Percentiles rank a stretch among this genome's conserved stretches.
Conservation (phyloP, 2,113 vertebrate genomes). For the Apteryx owenii region DNA sequence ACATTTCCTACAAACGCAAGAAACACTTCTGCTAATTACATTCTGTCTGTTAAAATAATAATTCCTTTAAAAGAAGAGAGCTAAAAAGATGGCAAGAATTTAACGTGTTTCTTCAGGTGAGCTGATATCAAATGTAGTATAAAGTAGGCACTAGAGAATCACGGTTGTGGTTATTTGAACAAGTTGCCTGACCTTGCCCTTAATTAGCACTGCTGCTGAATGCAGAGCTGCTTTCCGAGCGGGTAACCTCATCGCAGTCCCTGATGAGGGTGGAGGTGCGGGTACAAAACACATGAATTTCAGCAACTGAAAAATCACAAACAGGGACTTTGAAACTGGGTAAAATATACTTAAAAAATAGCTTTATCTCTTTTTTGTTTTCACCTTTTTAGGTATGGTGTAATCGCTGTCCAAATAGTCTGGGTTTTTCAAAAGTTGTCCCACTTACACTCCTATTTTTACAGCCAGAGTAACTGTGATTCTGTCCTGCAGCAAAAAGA, state of each 20-base stretch:
- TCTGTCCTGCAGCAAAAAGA: neutral
- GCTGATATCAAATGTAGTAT: neutral
- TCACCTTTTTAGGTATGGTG: neutral
- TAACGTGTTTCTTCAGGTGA: neutral
- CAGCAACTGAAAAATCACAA: neutral
- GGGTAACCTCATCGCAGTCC: neutral
- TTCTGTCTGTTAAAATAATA: constrained; percentile 8
- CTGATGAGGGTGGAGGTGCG: neutral
- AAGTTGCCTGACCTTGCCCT: neutral
- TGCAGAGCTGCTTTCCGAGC: neutral
- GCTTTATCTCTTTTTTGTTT: neutral
- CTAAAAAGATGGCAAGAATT: neutral
- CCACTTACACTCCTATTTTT: neutral
- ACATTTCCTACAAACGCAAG: neutral
- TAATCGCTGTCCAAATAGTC: neutral
- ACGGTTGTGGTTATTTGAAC: neutral
- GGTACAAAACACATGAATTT: neutral
- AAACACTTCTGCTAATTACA: constrained; percentile 25
- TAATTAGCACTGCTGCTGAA: neutral
- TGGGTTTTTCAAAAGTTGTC: neutral
- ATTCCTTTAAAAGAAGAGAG: neutral
- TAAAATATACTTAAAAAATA: neutral
- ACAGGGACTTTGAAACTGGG: neutral
- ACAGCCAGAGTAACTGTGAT: neutral
- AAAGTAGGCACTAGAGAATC: neutral